Evolutionary conservation across 1,140 invertebrate genomes (phyloP).

Genomic region (Elymnias hypermnestra): DNA sequence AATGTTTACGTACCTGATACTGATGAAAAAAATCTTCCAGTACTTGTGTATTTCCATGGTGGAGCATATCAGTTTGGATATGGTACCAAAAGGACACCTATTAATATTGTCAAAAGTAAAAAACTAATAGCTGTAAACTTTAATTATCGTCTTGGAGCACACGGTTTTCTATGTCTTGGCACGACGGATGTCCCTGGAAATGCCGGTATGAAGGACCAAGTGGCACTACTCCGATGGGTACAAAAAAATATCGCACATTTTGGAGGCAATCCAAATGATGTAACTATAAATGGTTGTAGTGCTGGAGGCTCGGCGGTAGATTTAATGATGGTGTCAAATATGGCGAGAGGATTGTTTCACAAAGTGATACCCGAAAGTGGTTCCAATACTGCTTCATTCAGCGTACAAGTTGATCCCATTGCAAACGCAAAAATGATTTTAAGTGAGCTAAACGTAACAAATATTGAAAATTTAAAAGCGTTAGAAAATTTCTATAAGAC

Average conservation of each 20-base stretch:
- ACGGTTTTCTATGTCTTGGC: constrained; percentile 38
- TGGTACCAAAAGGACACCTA: constrained; percentile 8
- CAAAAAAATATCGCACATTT: constrained; percentile 33
- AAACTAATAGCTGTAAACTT: constrained; percentile 32
- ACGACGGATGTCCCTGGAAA: constrained; percentile 34
- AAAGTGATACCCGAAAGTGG: constrained; percentile 28
- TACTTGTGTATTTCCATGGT: constrained; percentile 20
- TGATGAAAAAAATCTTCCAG: constrained; percentile 18
- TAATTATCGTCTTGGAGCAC: constrained; percentile 36
- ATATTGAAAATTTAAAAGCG: constrained; percentile 2
- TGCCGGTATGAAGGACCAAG: constrained; percentile 42
- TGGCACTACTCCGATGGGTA: constrained; percentile 36
- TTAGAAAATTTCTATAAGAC: constrained; percentile 15
- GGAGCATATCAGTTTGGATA: constrained; percentile 19
- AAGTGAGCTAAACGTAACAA: background rate
- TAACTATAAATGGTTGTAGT: constrained; percentile 33
- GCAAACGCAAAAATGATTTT: constrained; percentile 8
- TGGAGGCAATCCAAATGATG: constrained; percentile 34
- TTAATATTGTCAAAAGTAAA: constrained; percentile 18
- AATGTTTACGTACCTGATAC: constrained; percentile 22
- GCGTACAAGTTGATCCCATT: constrained; percentile 9
- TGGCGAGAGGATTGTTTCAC: constrained; percentile 32
- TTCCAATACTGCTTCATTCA: constrained; percentile 8
- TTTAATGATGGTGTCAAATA: constrained; percentile 26
- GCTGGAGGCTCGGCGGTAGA: constrained; percentile 28